A percentile compares a stretch with the other conserved stretches of the same genome.
Evolutionary conservation across 2,797 vertebrate species (phyloP).

Genomic region (Argyrosomus regius): DNA sequence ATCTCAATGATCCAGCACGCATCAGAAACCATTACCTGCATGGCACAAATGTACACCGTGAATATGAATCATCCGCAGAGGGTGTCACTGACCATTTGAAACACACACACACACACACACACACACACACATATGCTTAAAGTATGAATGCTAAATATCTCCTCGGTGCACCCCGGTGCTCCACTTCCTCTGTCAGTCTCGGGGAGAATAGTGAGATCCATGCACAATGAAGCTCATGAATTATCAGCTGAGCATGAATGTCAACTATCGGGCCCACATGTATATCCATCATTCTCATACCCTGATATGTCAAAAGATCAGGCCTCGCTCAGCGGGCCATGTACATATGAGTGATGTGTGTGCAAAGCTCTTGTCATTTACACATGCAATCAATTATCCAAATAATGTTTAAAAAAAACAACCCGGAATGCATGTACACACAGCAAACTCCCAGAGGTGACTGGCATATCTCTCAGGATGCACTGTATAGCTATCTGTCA

Average conservation of each 20-base stretch:
- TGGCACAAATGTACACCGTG: slow-evolving; percentile 69
- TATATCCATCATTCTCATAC: slow-evolving; percentile 72
- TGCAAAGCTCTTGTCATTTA: slow-evolving; percentile 63
- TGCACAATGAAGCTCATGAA: slow-evolving; percentile 76
- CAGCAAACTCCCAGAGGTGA: slow-evolving; percentile 28
- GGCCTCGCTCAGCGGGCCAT: slow-evolving; percentile 22
- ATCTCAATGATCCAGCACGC: slow-evolving; percentile 75
- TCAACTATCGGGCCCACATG: slow-evolving; percentile 66
- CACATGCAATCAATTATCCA: slow-evolving; percentile 71
- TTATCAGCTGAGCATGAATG: slow-evolving; percentile 77
- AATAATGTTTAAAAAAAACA: slow-evolving; percentile 50
- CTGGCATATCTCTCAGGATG: slow-evolving; percentile 29
- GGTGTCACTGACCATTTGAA: slow-evolving; percentile 67
- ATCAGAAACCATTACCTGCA: slow-evolving; percentile 71
- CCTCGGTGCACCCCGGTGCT: slow-evolving; percentile 6
- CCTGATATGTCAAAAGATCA: slow-evolving; percentile 69
- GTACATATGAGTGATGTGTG: slow-evolving; percentile 57
- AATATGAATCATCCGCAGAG: slow-evolving; percentile 65
- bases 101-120: slow-evolving; percentile 37
- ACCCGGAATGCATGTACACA: slow-evolving; percentile 20
- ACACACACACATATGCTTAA: slow-evolving; percentile 22
- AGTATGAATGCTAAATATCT: slow-evolving; percentile 71
- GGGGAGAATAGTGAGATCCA: slow-evolving; percentile 49
- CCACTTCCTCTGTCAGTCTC: slow-evolving; percentile 63
- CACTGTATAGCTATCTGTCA: slow-evolving; percentile 51